Evolutionary conservation across 2,113 vertebrate genomes (phyloP), one percentile per base, ranked within the genome.

Genomic region (Oryzias melastigma): DNA sequence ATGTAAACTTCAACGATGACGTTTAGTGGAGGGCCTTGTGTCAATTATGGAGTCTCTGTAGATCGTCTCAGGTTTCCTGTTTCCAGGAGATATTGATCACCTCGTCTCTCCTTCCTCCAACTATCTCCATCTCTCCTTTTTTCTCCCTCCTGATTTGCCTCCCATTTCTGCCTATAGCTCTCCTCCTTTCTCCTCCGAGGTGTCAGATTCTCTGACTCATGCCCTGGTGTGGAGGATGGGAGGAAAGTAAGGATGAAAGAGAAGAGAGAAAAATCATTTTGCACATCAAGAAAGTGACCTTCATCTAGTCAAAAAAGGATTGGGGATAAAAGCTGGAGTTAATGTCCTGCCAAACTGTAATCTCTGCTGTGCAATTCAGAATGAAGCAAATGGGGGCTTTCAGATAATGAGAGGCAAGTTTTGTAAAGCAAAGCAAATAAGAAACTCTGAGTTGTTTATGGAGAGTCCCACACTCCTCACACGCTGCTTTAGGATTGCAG

Each of bases 131-230:
- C 80, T 62, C 70, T 73, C 52, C 24, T 15, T 48, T 54, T 71
- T 55, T 68, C 49, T 61, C 54, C 71, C 77, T 78, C 57, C 35
- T 35, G 24, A 52, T 80, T 64, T 73, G 68, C 69, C 53, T 66
- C 80, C 65, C 16, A 24, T 76, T 54, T 52, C 43, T 53, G 41
- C 18, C 35, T 10, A 15, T 8, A 46, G 52, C 59, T 56, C 50
- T 54, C 52, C 46, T 52, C 5, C 43, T 49, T 58, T 72, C 62
- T 65, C 60, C 58, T 76, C 63, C 6, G 80, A 78, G 84, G 82
- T 84, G 85, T 88, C 89, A 86, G 72, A 83, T 89, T 90, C 78
- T 85, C 84, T 85, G 87, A 86, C 85, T 90, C 85, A 86, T 86
- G 80, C 68, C 83, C 87, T 63, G 80, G 79, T 62, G 81, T 85